These are phyloP conservation scores for Macrobrachium rosenbergii DNA, from an alignment of 1,140 invertebrate genomes.

Conservation along the genomic window DNA sequence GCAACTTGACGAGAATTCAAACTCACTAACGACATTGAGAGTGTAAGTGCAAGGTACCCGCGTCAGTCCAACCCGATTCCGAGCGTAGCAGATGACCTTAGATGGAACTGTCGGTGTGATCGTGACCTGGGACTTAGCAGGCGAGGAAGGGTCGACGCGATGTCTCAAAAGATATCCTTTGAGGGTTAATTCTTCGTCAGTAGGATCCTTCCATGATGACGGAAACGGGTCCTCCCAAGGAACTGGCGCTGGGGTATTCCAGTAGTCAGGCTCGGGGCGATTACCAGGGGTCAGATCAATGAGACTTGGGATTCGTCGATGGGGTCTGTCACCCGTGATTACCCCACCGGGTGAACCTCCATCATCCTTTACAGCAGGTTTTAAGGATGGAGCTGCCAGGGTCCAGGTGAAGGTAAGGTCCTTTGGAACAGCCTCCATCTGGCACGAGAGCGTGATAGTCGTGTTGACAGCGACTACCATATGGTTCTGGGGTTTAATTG, in stretches of 20 bases:
- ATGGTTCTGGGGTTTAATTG: constrained; percentile 1
- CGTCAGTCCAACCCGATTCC: constrained; percentile 28
- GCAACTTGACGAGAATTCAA: too few relatives aligned
- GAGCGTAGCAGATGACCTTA: constrained; percentile 42
- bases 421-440: constrained; percentile 32
- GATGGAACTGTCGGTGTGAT: neutral
- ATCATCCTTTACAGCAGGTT: neutral
- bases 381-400: neutral
- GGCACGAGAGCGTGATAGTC: constrained; percentile 22
- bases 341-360: neutral
- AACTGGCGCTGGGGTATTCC: neutral
- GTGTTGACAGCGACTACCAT: constrained; percentile 29
- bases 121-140: constrained; percentile 20
- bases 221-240: neutral
- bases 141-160: constrained; percentile 20
- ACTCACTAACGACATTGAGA: constrained; percentile 36
- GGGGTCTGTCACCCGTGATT: neutral
- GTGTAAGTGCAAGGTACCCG: constrained; percentile 43
- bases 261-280: neutral
- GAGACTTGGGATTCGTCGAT: neutral
- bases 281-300: constrained; percentile 13
- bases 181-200: neutral
- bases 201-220: too few relatives aligned
- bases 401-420: constrained; percentile 38
- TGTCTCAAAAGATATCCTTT: constrained; percentile 2